A percentile compares a stretch with the other conserved stretches of the same genome.
Conservation (phyloP, 2,888 invertebrate species). For the Tenthredo distinguenda region DNA sequence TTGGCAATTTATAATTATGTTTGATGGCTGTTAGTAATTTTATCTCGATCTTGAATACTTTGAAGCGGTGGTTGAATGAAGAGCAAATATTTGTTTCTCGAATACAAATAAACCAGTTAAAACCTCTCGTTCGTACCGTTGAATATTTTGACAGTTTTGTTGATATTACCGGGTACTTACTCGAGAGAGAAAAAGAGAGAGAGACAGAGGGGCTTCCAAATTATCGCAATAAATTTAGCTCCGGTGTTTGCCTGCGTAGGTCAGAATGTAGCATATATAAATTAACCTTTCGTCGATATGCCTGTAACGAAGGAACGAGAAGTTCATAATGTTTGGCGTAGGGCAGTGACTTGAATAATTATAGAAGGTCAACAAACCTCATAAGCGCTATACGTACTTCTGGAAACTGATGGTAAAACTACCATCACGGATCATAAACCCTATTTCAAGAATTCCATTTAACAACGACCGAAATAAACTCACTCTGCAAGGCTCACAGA, state of each 20-base stretch:
- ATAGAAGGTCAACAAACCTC: slow-evolving; percentile 32
- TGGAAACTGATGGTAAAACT: slow-evolving; percentile 19
- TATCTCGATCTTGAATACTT: neutral
- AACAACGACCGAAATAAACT: slow-evolving; percentile 45
- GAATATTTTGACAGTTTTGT: slow-evolving; percentile 27
- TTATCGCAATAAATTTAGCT: slow-evolving; percentile 24
- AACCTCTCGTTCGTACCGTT: neutral
- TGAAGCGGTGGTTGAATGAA: neutral
- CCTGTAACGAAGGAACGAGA: neutral
- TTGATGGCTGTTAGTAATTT: slow-evolving; percentile 11
- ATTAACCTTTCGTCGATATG: slow-evolving; percentile 18
- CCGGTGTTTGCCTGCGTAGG: neutral
- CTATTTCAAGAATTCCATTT: slow-evolving; percentile 45
- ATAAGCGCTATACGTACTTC: neutral
- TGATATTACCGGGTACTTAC: slow-evolving; percentile 6
- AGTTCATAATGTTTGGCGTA: neutral
- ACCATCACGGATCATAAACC: slow-evolving; percentile 8
- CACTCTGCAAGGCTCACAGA: neutral
- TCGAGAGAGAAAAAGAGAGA: neutral
- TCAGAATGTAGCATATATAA: neutral
- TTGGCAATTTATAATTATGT: slow-evolving; percentile 10
- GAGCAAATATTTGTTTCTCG: slow-evolving; percentile 12
- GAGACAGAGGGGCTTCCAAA: neutral
- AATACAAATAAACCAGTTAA: slow-evolving; percentile 3
- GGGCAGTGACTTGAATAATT: slow-evolving; percentile 1